These are phyloP conservation scores for Bradypus variegatus DNA, from an alignment of 2,797 vertebrate genomes.

Conservation along the genomic window DNA sequence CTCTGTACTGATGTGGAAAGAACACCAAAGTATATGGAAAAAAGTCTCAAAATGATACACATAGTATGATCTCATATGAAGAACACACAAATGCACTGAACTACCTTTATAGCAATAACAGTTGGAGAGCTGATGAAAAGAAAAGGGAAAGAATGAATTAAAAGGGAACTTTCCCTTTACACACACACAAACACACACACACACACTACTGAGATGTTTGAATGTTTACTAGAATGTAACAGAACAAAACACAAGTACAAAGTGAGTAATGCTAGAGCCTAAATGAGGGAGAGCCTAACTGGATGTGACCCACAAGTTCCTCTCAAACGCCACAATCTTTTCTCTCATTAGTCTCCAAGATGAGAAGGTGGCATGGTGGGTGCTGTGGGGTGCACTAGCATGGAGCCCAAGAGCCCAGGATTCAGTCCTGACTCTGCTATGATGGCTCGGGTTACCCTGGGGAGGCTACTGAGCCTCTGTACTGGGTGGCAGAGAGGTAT, in stretches of 20 bases:
- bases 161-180: background rate
- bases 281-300: background rate
- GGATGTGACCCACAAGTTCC: no score
- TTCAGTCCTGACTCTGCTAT: background rate
- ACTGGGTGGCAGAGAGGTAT: background rate
- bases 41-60: background rate
- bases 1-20: background rate
- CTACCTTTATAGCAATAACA: background rate
- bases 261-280: background rate
- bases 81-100: background rate
- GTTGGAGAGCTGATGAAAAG: background rate
- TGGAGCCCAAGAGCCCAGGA: background rate
- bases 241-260: background rate
- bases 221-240: background rate
- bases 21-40: background rate
- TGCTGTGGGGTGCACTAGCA: background rate
- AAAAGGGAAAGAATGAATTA: background rate
- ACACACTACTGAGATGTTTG: background rate
- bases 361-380: background rate
- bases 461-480: background rate
- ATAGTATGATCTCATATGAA: background rate
- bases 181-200: background rate
- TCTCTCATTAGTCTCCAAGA: background rate
- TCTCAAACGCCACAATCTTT: background rate
- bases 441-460: background rate